Evolutionary conservation across 2,113 vertebrate species (phyloP).

Genomic region (Urocynchramus pylzowi): DNA sequence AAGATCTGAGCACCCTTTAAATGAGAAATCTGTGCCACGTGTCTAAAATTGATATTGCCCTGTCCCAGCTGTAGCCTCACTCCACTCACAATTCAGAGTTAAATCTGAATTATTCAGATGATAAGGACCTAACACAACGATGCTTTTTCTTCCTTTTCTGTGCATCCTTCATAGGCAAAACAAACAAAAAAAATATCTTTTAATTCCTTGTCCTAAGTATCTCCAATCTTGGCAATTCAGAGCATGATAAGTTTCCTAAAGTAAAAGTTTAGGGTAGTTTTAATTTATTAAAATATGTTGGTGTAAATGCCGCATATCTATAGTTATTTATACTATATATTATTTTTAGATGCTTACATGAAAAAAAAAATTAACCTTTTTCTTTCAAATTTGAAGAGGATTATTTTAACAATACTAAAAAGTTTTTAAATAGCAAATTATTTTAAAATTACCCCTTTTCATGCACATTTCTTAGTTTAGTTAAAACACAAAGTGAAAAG

Average conservation of each 20-base stretch:
- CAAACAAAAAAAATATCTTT: neutral
- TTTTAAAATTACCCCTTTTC: neutral
- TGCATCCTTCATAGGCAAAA: neutral
- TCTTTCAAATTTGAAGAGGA: neutral
- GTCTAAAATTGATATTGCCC: neutral
- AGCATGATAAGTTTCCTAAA: neutral
- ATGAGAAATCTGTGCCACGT: rapidly evolving
- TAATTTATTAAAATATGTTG: neutral
- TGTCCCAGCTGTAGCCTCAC: neutral
- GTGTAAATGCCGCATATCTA: neutral
- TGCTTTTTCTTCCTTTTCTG: neutral
- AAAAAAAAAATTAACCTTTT: neutral
- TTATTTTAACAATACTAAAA: neutral
- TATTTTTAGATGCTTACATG: neutral
- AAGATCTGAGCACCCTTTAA: neutral
- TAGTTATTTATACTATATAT: too few relatives aligned
- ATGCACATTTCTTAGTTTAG: neutral
- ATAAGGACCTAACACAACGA: neutral
- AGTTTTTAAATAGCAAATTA: neutral
- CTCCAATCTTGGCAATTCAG: neutral
- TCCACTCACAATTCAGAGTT: neutral
- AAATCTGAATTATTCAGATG: neutral
- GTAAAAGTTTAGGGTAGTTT: neutral
- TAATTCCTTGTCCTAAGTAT: neutral
- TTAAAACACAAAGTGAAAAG: neutral